phyloP scores from a whole-genome alignment of 2,113 vertebrate species.

The Lagopus muta region DNA sequence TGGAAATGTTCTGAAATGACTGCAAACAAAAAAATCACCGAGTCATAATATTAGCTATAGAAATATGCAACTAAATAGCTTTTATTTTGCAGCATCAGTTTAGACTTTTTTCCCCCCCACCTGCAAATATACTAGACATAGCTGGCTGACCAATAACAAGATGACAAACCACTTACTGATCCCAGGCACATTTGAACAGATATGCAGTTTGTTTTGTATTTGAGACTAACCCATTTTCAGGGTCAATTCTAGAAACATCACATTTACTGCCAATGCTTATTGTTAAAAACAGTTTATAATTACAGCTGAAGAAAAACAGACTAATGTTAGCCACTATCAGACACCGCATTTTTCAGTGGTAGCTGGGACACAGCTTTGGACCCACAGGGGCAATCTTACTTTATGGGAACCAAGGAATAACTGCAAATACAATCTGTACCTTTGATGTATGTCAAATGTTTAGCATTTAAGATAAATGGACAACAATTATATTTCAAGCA shows the following conservation, averaged over 20 bases:
- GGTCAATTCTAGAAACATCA: not conserved
- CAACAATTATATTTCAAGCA: not conserved
- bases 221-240: not conserved
- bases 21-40: not conserved
- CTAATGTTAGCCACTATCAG: accelerated
- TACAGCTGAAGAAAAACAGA: not conserved
- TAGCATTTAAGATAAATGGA: not conserved
- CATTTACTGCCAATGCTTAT: not conserved
- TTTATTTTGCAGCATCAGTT: not conserved
- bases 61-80: not conserved
- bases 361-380: not conserved
- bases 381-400: not conserved
- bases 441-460: not conserved
- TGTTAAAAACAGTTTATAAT: not conserved
- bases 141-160: not conserved
- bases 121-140: not conserved
- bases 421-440: not conserved
- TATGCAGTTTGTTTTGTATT: not conserved
- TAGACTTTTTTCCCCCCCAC: not conserved
- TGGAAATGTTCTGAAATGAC: not conserved
- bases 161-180: not conserved
- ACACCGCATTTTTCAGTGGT: not conserved
- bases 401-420: not conserved
- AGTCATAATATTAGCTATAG: not conserved
- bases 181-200: not conserved